Base-by-base conservation (phyloP, 1,140 invertebrate species). In the Homalodisca vitripennis region DNA sequence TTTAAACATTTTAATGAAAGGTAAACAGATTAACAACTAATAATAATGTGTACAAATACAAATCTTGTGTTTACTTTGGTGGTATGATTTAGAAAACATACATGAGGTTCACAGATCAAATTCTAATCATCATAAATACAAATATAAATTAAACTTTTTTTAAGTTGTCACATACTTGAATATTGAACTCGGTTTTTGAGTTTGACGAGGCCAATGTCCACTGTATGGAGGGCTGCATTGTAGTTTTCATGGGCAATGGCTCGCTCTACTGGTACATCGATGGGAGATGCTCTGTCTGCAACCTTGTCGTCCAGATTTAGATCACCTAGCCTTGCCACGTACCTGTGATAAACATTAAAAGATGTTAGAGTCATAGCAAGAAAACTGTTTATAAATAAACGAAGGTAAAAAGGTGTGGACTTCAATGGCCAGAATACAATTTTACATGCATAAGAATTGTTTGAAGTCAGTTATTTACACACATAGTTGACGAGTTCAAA, bases 151-250 rank as follows among this genome's bases (percentile, higher is more conserved):
- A n/a, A n/a, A n/a, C n/a, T n/a, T n/a, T n/a, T n/a, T n/a, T n/a
- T n/a, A n/a, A n/a, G n/a, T n/a, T n/a, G n/a, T 51, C n/a, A 53
- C 73, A 73, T 75, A 79, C 78, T 70, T 51, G 74, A 80, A 70
- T 79, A 83, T 22, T 69, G 66, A 10, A 84, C 79, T 12, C 77
- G 67, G 3, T 71, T 29, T 3, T 76, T 74, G 27, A 86, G 75
- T 53, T 75, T 78, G 1, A 84, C 68, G 22, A 84, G 71, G 17
- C 82, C 83, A 69, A 84, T 79, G 69, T 84, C 83, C 71, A 84
- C 83, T 22, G 79, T 73, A 67, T 79, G 80, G 1, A 76, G 75
- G 12, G 60, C 70, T 2, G 78, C 71, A 72, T 80, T 76, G 68
- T 82, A 84, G n/a, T 76, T 71, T 3, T 78, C 75, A 70, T 83